Base-by-base conservation (phyloP, 2,797 vertebrate genomes). In the Cryptoprocta ferox region DNA sequence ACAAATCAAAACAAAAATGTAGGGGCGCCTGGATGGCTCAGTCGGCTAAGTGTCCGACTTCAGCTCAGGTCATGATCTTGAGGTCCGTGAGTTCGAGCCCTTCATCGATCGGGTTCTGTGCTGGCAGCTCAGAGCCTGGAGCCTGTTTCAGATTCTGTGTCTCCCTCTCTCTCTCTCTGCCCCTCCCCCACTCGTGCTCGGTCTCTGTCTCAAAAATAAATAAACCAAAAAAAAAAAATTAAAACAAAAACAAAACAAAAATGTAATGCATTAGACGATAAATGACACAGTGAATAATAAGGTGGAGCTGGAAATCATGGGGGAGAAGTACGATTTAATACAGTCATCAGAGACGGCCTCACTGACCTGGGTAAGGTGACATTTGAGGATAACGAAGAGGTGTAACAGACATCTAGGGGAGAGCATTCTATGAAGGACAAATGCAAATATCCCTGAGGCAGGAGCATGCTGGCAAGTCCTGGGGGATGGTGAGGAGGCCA, bases 351-450 rank as follows among this genome's bases (percentile, higher is more conserved):
- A 78, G n/a, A 9, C 21, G 8, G 56, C 21, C 21, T 59, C 21
- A 59, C 56, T 59, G 56, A 68, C 91, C 24, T 73, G 4, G 56
- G 21, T 8, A 32, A 2, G 13, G 15, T 13, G 70, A 48, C 59
- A n/a, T 39, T 0, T 63, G 15, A 89, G 42, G 96, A 75, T 89
- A 97, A 0, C 4, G 61, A 53, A 90, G 42, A 94, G 96, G 93
- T 76, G 0, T 16, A 73, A 78, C 53, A 8, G 4, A 19, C n/a
- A 2, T 0, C 3, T 1, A 4, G 53, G 18, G 16, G 76, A 50
- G 81, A 68, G n/a, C 53, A 73, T 45, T 78, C 53, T 28, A 32
- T 37, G 83, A 92, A 83, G 30, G 35, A 71, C 71, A 88, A 83
- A 35, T 37, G 45, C 76, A 81, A 81, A 82, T 10, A 53, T 5